A percentile compares a stretch with the other conserved stretches of the same genome.
phyloP scores from a whole-genome alignment of 2,113 vertebrate genomes.

The Equus quagga region DNA sequence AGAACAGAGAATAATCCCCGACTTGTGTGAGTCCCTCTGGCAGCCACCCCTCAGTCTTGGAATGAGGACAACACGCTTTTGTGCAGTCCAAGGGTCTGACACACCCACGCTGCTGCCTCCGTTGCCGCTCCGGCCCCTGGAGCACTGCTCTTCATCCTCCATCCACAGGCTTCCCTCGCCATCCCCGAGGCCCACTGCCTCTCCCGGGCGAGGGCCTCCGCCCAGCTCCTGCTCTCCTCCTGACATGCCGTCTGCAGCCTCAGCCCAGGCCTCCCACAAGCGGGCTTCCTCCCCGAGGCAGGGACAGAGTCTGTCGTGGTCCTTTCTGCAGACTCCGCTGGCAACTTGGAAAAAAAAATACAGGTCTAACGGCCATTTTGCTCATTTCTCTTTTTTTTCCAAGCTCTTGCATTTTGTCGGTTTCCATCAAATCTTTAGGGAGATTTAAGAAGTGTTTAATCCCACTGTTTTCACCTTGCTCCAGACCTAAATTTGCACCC shows the following conservation, averaged over 20 bases:
- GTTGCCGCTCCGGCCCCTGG: too few species aligned
- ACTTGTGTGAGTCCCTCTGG: too few species aligned
- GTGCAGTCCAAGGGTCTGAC: too few species aligned
- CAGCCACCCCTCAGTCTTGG: too few species aligned
- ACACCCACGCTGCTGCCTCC: too few species aligned
- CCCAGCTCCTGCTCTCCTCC: too few species aligned
- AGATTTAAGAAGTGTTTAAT: background rate
- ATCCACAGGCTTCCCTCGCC: background rate
- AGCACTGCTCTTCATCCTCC: background rate
- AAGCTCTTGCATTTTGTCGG: background rate
- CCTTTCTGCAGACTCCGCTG: background rate
- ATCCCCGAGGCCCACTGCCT: too few species aligned
- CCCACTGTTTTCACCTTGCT: background rate
- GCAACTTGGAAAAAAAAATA: constrained; percentile 53
- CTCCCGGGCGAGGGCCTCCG: too few species aligned
- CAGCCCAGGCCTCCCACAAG: background rate
- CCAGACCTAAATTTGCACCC: background rate
- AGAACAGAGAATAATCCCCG: too few species aligned
- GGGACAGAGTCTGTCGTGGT: too few species aligned
- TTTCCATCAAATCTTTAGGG: background rate
- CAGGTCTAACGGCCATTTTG: background rate
- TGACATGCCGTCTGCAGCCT: too few species aligned
- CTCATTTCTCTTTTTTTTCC: background rate
- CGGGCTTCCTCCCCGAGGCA: background rate
- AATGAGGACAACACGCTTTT: too few species aligned